Evolutionary conservation across 2,113 vertebrate species (phyloP).

Genomic region (Physeter macrocephalus): DNA sequence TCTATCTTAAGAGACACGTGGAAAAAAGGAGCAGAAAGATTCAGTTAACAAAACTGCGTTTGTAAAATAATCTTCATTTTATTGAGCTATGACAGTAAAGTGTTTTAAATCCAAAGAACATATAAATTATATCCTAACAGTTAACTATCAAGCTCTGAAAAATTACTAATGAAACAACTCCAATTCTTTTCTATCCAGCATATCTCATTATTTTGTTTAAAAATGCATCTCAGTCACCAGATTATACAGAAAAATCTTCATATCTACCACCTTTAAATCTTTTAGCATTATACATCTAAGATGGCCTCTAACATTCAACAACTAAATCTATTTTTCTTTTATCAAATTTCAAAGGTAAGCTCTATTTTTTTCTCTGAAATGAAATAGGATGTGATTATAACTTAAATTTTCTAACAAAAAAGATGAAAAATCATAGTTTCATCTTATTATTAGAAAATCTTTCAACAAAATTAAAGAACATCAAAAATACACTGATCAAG

Average conservation of each 20-base stretch:
- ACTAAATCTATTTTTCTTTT: conserved; percentile 9
- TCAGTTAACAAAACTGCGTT: not conserved
- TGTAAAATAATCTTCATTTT: not conserved
- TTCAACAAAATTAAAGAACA: conserved; percentile 33
- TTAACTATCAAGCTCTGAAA: conserved; percentile 1
- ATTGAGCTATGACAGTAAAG: not conserved
- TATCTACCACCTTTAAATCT: not conserved
- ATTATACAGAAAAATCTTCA: conserved; percentile 41
- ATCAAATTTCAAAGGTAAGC: conserved; percentile 24
- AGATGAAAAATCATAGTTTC: not conserved
- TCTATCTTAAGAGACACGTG: not conserved
- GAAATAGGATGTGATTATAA: not conserved
- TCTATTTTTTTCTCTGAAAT: conserved; percentile 31
- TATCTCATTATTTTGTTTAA: conserved; percentile 5
- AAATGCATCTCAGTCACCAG: not conserved
- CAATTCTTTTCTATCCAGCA: not conserved
- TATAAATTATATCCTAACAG: not conserved
- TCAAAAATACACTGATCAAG: not conserved
- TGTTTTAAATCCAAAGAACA: conserved; percentile 28
- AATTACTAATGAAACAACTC: conserved; percentile 15
- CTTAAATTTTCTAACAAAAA: conserved; percentile 10
- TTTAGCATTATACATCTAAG: not conserved
- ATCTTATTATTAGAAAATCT: conserved; percentile 12
- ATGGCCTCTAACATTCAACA: conserved; percentile 33
- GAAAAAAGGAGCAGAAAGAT: not conserved